Evolutionary conservation across 2,888 invertebrate species (phyloP).

Genomic region (Pyrochroa serraticornis): DNA sequence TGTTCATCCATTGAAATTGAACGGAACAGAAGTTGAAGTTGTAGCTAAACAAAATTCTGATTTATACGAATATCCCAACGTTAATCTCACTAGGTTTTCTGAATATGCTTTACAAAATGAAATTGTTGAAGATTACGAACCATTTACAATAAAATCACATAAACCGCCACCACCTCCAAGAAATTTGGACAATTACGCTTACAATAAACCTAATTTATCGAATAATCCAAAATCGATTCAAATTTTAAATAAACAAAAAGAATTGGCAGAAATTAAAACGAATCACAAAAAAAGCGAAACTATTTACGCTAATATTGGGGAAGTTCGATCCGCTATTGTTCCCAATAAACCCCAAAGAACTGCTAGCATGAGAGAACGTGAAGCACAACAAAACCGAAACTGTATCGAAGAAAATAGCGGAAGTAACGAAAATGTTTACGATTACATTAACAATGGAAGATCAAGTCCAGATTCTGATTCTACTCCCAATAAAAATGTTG

Average conservation of each 20-base stretch:
- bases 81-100: conserved; percentile 1
- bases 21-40: conserved; percentile 81
- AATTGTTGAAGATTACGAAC: conserved; percentile 33
- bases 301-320: conserved; percentile 85
- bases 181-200: conserved; percentile 59
- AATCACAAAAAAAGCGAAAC: conserved; percentile 57
- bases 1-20: conserved; percentile 86
- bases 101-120: too few relatives aligned
- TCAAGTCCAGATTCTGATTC: conserved; percentile 73
- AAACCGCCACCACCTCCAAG: conserved; percentile 81
- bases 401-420: conserved; percentile 39
- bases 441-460: conserved; percentile 68
- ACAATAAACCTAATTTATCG: conserved; percentile 71
- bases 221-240: conserved; percentile 71
- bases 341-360: conserved; percentile 82
- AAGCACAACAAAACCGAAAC: conserved; percentile 62
- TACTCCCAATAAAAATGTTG: conserved; percentile 60
- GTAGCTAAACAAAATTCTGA: conserved; percentile 59
- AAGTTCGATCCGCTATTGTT: conserved; percentile 80
- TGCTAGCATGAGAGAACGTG: conserved; percentile 83
- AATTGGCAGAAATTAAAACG: conserved; percentile 45
- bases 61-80: conserved; percentile 26
- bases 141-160: conserved; percentile 38
- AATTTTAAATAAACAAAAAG: conserved; percentile 59
- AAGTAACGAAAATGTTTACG: conserved; percentile 65